These are phyloP conservation scores for Sericinus montela DNA, from an alignment of 2,888 invertebrate species.

Conservation along the genomic window DNA sequence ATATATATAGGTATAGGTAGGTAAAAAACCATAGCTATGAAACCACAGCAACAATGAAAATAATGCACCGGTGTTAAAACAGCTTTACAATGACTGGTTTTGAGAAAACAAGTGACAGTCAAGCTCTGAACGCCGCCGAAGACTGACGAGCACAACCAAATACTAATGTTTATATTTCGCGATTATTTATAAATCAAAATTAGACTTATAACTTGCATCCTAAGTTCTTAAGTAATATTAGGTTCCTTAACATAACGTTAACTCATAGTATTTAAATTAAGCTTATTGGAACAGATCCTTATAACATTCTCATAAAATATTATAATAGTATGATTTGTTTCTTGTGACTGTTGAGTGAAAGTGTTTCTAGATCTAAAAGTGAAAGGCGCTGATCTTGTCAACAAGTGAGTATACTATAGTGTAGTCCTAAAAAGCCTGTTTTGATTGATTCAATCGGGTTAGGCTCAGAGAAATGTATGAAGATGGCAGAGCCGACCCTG, in stretches of 20 bases:
- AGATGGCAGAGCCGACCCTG: conserved; percentile 40
- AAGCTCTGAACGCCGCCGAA: conserved; percentile 34
- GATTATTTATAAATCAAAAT: conserved; percentile 26
- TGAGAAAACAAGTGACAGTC: conserved; percentile 58
- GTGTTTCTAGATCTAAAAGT: conserved; percentile 63
- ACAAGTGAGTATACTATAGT: conserved; percentile 41
- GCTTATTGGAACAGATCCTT: not conserved
- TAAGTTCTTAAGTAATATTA: not conserved
- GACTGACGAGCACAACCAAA: conserved; percentile 35
- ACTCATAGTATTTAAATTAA: not conserved
- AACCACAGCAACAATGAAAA: conserved; percentile 47
- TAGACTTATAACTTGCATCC: conserved; percentile 5
- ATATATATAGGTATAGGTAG: conserved; percentile 24
- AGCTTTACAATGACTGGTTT: conserved; percentile 49
- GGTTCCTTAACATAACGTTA: not conserved
- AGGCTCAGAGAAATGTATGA: conserved; percentile 37
- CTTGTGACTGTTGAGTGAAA: conserved; percentile 52
- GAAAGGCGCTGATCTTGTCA: conserved; percentile 51
- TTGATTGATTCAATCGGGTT: conserved; percentile 39
- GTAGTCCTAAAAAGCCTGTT: conserved; percentile 40
- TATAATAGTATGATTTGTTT: conserved; percentile 18
- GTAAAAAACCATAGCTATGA: conserved; percentile 26
- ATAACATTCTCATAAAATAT: conserved; percentile 14
- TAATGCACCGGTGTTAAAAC: conserved; percentile 40
- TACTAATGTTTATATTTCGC: conserved; percentile 28